A percentile compares a stretch with the other conserved stretches of the same genome.
These are phyloP conservation scores for Hippopotamyrus pictus DNA, from an alignment of 2,797 vertebrate genomes.

Conservation along the genomic window DNA sequence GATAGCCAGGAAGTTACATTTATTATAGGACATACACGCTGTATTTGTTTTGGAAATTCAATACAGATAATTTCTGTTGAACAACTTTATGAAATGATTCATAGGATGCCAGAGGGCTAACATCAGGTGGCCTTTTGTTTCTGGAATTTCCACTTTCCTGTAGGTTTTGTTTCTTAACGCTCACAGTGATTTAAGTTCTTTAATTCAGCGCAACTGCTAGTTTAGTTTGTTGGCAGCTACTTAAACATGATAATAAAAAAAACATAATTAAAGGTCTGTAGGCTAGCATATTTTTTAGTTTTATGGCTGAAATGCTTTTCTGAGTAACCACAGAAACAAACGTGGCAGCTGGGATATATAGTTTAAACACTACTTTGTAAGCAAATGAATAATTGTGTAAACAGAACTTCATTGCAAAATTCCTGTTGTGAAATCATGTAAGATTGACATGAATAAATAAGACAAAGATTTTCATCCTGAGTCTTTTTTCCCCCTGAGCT, in stretches of 20 bases:
- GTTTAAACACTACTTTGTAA: background rate
- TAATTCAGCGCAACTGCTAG: background rate
- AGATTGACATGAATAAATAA: constrained; percentile 4
- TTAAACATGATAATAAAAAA: background rate
- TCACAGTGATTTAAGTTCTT: background rate
- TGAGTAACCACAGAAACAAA: background rate
- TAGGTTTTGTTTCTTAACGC: background rate
- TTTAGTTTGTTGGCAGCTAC: background rate
- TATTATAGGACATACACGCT: background rate
- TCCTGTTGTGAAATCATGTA: background rate
- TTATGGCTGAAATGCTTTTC: background rate
- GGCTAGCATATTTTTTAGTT: background rate
- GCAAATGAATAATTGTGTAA: constrained; percentile 3
- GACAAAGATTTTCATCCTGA: background rate
- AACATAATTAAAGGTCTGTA: background rate
- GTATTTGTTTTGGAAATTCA: background rate
- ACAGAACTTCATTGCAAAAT: background rate
- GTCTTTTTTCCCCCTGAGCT: background rate
- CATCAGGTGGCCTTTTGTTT: background rate
- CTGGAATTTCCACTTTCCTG: background rate
- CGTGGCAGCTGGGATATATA: background rate
- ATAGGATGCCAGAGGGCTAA: background rate
- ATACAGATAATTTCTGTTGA: background rate
- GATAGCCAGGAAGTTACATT: background rate
- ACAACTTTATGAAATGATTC: background rate